Base-by-base conservation (phyloP, 2,113 vertebrate species). In the Peromyscus leucopus region DNA sequence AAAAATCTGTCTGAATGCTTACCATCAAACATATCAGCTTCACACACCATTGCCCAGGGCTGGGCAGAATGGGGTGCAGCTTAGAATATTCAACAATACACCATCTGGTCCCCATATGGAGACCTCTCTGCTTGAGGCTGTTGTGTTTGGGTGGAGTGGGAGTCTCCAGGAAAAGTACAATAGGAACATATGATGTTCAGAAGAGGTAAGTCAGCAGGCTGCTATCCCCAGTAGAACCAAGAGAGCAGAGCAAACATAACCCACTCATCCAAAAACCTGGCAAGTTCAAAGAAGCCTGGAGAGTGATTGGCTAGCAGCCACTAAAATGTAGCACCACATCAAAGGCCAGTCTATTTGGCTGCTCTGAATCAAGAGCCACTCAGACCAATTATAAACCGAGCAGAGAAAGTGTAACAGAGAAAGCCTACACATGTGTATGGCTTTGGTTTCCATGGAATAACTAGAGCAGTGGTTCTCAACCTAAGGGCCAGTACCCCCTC, bases 271-370 rank as follows among this genome's bases (percentile, higher is more conserved):
- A 90, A 63, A 15, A 39, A 3, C 22, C 59, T 69, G 21, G 65
- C 22, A 36, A 90, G 85, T n/a, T 80, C 84, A 65, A 57, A 87
- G 42, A 84, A 15, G n/a, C 79, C 74, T 36, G 39, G 48, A 80
- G 36, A 22, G 42, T 4, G 22, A 67, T 3, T 21, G 74, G 48
- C 33, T 19, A 36, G 67, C 4, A 89, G 39, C 71, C 72, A 55
- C 7, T 1, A 36, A 17, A 28, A 31, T 33, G 6, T 3, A 26
- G 0, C 12, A 75, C 63, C 67, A 75, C 36, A 22, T 26, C 61
- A 63, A 11, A 92, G 39, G 31, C 33, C 3, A 31, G 16, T 6
- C 26, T 39, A 48, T 15, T 26, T 61, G 63, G 39, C n/a, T 39
- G 17, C 48, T 80, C 48, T 76, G 7, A 46, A 69, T 4, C 46